phyloP scores from a whole-genome alignment of 2,797 vertebrate genomes.

The Rhyacichthys aspro region DNA sequence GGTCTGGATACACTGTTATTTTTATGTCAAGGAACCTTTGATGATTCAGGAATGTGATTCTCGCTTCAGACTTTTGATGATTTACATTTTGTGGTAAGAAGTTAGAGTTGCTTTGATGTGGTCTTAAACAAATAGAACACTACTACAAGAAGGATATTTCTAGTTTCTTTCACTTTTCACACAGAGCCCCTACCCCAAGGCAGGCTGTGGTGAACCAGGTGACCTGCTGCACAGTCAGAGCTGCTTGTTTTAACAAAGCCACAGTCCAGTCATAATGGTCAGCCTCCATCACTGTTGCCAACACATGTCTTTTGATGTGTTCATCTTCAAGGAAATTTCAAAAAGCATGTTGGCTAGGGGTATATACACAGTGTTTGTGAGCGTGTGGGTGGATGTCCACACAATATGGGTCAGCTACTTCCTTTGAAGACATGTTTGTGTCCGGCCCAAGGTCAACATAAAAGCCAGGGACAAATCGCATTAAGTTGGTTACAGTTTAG shows the following conservation, averaged over 20 bases:
- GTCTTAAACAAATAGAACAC: constrained; percentile 3
- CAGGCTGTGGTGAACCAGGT: constrained; percentile 56
- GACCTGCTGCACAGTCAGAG: constrained; percentile 57
- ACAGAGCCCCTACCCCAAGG: background rate
- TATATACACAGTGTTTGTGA: constrained; percentile 25
- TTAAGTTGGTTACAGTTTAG: constrained; percentile 32
- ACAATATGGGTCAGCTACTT: constrained; percentile 57
- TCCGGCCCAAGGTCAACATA: constrained; percentile 68
- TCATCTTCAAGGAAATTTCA: constrained; percentile 57
- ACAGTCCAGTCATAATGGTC: constrained; percentile 61
- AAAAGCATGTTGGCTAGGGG: constrained; percentile 54
- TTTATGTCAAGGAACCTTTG: too few species aligned
- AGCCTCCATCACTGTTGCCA: constrained; percentile 58
- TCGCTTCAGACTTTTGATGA: too few species aligned
- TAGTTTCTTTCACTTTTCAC: constrained; percentile 1
- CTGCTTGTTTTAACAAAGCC: constrained; percentile 63
- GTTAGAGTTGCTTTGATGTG: background rate
- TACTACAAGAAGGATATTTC: too few species aligned
- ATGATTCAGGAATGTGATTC: too few species aligned
- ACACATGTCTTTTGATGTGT: constrained; percentile 70
- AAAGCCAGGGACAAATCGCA: constrained; percentile 60
- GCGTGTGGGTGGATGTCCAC: constrained; percentile 24
- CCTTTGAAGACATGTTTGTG: constrained; percentile 70
- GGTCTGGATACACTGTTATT: too few species aligned
- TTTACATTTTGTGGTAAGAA: background rate